phyloP scores from a whole-genome alignment of 2,888 invertebrate genomes.

The Micoletzkya japonica region DNA sequence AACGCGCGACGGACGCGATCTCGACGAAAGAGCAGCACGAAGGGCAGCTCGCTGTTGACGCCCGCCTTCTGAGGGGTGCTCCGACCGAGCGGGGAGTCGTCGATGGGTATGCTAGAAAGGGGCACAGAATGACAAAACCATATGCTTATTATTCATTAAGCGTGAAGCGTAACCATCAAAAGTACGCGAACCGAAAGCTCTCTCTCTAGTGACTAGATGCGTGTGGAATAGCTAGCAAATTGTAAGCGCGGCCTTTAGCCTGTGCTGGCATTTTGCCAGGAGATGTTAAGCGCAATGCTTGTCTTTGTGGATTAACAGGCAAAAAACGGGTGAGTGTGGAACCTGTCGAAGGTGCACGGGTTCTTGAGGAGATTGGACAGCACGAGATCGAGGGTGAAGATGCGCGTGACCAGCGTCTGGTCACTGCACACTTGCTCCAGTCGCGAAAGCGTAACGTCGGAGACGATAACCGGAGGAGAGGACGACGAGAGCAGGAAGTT shows the following conservation, averaged over 20 bases:
- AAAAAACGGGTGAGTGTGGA: too few species aligned
- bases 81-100: not conserved
- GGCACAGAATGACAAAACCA: too few species aligned
- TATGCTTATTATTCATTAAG: too few species aligned
- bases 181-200: too few species aligned
- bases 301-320: too few species aligned
- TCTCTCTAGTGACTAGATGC: too few species aligned
- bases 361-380: not conserved
- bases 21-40: conserved; percentile 7
- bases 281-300: too few species aligned
- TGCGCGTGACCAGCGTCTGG: conserved; percentile 5
- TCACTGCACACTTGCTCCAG: conserved; percentile 8
- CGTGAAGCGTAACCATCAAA: too few species aligned
- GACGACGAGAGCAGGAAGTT: conserved; percentile 2
- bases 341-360: conserved; percentile 2
- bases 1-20: not conserved
- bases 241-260: too few species aligned
- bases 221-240: too few species aligned
- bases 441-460: not conserved
- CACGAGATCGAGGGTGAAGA: conserved; percentile 16
- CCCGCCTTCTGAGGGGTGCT: conserved; percentile 1
- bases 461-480: not conserved
- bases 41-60: conserved; percentile 9
- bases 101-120: conserved; percentile 4
- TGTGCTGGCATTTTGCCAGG: too few species aligned